phyloP scores from a whole-genome alignment of 1,140 invertebrate species.

The Ooceraea biroi region DNA sequence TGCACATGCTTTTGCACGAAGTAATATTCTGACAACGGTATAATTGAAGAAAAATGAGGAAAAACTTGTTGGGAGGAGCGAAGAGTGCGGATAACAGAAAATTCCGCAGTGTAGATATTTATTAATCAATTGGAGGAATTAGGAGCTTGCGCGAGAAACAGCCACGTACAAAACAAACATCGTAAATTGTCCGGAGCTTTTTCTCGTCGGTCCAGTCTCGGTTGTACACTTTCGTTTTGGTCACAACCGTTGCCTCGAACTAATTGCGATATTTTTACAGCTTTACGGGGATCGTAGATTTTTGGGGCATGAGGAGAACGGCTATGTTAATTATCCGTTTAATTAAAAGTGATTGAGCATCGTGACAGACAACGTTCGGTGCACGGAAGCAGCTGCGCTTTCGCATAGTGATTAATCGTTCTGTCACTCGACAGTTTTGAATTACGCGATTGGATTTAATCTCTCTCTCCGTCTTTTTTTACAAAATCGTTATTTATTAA shows the following conservation, averaged over 20 bases:
- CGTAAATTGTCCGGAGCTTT: slow-evolving; percentile 37
- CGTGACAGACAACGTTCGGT: slow-evolving; percentile 7
- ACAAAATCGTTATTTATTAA: not conserved
- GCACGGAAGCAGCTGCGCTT: slow-evolving; percentile 6
- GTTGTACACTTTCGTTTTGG: slow-evolving; percentile 18
- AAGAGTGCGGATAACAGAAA: slow-evolving; percentile 11
- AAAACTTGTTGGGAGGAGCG: not conserved
- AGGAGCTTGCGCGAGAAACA: slow-evolving; percentile 24
- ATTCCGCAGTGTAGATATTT: slow-evolving; percentile 22
- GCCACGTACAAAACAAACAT: slow-evolving; percentile 50
- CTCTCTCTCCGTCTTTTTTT: not conserved
- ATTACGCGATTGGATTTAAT: slow-evolving; percentile 21
- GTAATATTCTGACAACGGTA: not conserved
- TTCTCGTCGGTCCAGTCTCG: slow-evolving; percentile 38
- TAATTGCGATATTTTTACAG: slow-evolving; percentile 54
- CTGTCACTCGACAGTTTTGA: slow-evolving; percentile 5
- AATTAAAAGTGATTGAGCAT: slow-evolving; percentile 41
- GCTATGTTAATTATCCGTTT: slow-evolving; percentile 46
- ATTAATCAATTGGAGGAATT: slow-evolving; percentile 60
- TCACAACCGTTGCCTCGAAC: slow-evolving; percentile 9
- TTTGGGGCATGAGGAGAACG: not conserved
- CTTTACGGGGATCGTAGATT: slow-evolving; percentile 46
- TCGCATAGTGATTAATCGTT: slow-evolving; percentile 34
- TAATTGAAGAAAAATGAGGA: slow-evolving; percentile 11
- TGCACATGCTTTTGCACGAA: not conserved